Evolutionary conservation across 2,797 vertebrate genomes (phyloP).

Genomic region (Sternarchorhynchus goeldii): DNA sequence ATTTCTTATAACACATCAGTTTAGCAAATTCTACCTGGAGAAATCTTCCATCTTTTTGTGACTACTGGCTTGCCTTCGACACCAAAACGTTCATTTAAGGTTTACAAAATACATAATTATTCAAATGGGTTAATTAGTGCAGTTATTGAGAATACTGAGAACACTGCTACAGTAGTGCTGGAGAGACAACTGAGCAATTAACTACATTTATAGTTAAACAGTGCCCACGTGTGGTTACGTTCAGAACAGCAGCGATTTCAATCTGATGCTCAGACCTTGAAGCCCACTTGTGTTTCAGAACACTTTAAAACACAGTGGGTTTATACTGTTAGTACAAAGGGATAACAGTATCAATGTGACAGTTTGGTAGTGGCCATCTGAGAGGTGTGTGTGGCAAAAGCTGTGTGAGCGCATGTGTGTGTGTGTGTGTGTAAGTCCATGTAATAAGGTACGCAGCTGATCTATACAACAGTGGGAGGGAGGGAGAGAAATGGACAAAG

Average conservation of each 20-base stretch:
- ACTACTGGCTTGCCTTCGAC: no score
- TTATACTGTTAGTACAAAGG: constrained; percentile 23
- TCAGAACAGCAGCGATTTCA: constrained; percentile 45
- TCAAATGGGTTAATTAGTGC: no score
- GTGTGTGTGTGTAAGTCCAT: constrained; percentile 2
- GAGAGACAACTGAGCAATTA: no score
- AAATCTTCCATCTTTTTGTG: no score
- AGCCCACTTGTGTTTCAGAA: not conserved
- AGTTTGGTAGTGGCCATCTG: not conserved
- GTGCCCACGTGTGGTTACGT: constrained; percentile 61
- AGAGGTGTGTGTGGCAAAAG: constrained; percentile 19
- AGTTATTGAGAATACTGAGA: no score
- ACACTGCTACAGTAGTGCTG: not conserved
- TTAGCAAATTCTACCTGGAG: no score
- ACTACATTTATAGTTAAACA: constrained; percentile 59
- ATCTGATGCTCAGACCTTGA: not conserved
- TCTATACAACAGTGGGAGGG: constrained; percentile 16
- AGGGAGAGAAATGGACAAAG: not conserved
- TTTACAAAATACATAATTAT: no score
- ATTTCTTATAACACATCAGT: no score
- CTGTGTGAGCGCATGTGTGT: constrained; percentile 14
- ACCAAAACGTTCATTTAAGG: no score
- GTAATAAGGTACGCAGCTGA: constrained; percentile 25
- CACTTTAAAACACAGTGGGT: constrained; percentile 20
- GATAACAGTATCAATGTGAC: not conserved